A percentile compares a stretch with the other conserved stretches of the same genome.
Conservation (phyloP, 1,140 invertebrate species). For the Trichonephila inaurata region DNA sequence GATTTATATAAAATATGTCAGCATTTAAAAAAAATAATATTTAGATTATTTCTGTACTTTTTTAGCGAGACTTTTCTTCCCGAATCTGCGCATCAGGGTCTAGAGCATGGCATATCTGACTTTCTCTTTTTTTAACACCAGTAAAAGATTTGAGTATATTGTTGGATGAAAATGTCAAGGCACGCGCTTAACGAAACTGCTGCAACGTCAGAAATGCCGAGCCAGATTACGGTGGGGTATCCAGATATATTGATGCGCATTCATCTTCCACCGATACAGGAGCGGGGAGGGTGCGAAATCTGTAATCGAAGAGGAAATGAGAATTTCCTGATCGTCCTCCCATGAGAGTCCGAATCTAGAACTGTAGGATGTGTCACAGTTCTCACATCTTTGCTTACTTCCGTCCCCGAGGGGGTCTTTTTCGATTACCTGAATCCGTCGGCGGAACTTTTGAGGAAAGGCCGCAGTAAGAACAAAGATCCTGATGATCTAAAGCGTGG, state of each 20-base stretch:
- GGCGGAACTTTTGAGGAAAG: neutral
- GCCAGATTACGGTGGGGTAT: conserved; percentile 4
- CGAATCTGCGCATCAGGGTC: too few species aligned
- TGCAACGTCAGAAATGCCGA: neutral
- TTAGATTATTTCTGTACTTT: too few species aligned
- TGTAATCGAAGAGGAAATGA: conserved; percentile 46
- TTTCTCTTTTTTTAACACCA: neutral
- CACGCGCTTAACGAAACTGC: neutral
- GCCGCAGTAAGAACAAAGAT: neutral
- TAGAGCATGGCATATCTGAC: too few species aligned
- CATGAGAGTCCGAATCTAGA: neutral
- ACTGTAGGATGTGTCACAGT: conserved; percentile 32
- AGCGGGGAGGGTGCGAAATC: neutral
- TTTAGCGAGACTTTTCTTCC: too few species aligned
- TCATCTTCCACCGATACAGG: conserved; percentile 15
- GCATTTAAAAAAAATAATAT: too few species aligned
- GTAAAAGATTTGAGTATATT: neutral
- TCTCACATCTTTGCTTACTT: neutral
- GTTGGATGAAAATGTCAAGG: neutral
- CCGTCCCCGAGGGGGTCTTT: neutral
- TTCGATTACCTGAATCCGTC: conserved; percentile 28
- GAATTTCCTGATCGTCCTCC: conserved; percentile 40
- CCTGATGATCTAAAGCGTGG: neutral
- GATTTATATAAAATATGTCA: too few species aligned
- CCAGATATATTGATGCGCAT: conserved; percentile 27